A percentile compares a stretch with the other conserved stretches of the same genome.
phyloP scores from a whole-genome alignment of 1,140 invertebrate species.

The Spodoptera frugiperda region DNA sequence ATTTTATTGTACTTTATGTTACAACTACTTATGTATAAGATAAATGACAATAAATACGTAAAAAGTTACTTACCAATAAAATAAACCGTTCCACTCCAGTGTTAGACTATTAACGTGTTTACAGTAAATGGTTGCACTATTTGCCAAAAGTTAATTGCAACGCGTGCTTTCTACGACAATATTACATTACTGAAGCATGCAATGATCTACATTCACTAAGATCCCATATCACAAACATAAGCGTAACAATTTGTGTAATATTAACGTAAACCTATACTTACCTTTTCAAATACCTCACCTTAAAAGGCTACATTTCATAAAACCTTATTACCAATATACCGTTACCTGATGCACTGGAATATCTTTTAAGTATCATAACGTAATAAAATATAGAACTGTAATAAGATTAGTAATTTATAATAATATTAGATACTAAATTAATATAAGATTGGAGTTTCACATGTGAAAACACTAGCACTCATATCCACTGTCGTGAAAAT shows the following conservation, averaged over 20 bases:
- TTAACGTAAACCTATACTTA: slow-evolving; percentile 68
- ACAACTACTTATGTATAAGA: slow-evolving; percentile 28
- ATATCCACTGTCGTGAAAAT: slow-evolving; percentile 79
- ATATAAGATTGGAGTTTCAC: slow-evolving; percentile 83
- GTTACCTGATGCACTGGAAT: slow-evolving; percentile 81
- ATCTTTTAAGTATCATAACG: slow-evolving; percentile 67
- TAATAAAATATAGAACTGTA: slow-evolving; percentile 73
- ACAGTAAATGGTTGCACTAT: slow-evolving; percentile 36
- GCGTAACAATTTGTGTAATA: slow-evolving; percentile 56
- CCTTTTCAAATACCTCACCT: slow-evolving; percentile 79
- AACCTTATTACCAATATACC: slow-evolving; percentile 75
- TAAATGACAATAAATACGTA: slow-evolving; percentile 54
- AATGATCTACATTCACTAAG: slow-evolving; percentile 62
- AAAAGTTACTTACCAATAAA: slow-evolving; percentile 69
- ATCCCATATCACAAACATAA: slow-evolving; percentile 71
- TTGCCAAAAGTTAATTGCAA: slow-evolving; percentile 43
- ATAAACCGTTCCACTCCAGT: slow-evolving; percentile 59
- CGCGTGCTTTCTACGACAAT: slow-evolving; percentile 44
- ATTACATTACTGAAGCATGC: slow-evolving; percentile 62
- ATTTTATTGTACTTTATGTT: slow-evolving; percentile 55
- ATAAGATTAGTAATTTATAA: slow-evolving; percentile 83
- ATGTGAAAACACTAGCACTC: slow-evolving; percentile 86
- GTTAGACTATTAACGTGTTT: slow-evolving; percentile 52
- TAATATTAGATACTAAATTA: slow-evolving; percentile 81
- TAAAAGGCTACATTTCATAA: slow-evolving; percentile 77